These are phyloP conservation scores for Pelobates cultripes DNA, from an alignment of 2,797 vertebrate genomes.

Conservation along the genomic window DNA sequence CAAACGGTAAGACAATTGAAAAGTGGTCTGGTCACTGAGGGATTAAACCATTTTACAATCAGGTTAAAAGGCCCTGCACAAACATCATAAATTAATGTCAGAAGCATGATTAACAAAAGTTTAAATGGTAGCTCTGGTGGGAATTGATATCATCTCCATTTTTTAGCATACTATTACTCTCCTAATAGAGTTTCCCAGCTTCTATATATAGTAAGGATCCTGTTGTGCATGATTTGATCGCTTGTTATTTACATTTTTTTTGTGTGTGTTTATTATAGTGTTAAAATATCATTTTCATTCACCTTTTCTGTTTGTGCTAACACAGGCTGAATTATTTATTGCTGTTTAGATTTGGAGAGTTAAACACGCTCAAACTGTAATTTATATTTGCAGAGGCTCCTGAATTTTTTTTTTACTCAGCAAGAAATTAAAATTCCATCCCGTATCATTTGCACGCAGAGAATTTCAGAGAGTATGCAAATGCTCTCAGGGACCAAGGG, in stretches of 20 bases:
- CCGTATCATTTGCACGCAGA: slow-evolving; percentile 27
- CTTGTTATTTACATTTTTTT: too few species aligned
- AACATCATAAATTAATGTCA: neutral
- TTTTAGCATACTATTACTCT: too few species aligned
- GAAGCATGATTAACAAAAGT: neutral
- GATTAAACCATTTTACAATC: too few species aligned
- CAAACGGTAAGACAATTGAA: too few species aligned
- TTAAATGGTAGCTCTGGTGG: neutral
- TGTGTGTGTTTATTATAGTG: too few species aligned
- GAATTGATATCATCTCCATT: neutral
- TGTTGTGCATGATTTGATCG: too few species aligned
- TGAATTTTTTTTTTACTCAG: neutral
- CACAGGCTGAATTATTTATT: neutral
- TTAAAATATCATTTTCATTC: too few species aligned
- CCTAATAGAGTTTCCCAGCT: too few species aligned
- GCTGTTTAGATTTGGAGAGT: neutral
- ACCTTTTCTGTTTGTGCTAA: neutral
- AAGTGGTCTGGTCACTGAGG: too few species aligned
- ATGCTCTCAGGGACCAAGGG: slow-evolving; percentile 17
- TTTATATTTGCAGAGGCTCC: slow-evolving; percentile 10
- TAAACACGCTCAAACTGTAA: neutral
- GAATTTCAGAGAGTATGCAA: slow-evolving; percentile 30
- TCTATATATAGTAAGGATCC: too few species aligned
- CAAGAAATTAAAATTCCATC: slow-evolving; percentile 19
- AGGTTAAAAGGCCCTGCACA: too few species aligned